These are phyloP conservation scores for Dreissena rostriformis DNA, from an alignment of 1,140 invertebrate species.

Conservation along the genomic window DNA sequence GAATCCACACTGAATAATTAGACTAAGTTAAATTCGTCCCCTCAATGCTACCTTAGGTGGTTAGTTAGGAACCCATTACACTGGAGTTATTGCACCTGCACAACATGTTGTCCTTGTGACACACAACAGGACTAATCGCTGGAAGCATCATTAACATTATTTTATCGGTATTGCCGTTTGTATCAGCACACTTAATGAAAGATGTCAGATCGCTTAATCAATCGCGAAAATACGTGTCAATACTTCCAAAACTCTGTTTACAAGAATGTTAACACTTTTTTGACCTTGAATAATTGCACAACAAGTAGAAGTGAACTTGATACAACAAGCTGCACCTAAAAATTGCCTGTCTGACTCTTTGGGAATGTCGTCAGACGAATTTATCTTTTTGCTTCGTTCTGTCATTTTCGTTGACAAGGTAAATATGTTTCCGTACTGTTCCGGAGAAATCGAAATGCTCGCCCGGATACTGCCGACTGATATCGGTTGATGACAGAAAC, in stretches of 20 bases:
- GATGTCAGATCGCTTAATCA: background rate
- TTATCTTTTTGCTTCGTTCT: constrained; percentile 64
- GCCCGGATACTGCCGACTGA: no score
- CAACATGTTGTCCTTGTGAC: no score
- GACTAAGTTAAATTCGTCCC: no score
- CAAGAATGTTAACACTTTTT: background rate
- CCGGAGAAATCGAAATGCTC: background rate
- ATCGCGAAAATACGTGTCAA: background rate
- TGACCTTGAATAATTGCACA: background rate
- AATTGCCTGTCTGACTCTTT: constrained; percentile 71
- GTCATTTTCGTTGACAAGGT: constrained; percentile 62
- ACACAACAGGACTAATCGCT: no score
- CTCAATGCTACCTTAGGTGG: no score
- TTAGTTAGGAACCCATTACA: no score
- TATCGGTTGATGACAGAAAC: background rate
- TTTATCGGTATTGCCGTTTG: no score
- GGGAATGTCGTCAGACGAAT: constrained; percentile 65
- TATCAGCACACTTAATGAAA: no score
- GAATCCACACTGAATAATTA: no score
- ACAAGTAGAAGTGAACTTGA: background rate
- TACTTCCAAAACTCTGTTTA: background rate
- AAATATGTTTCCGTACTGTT: constrained; percentile 18
- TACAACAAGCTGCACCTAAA: constrained; percentile 54
- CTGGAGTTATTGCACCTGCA: no score
- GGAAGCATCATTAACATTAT: no score